Percentiles rank a stretch among this genome's conserved stretches.
phyloP scores from a whole-genome alignment of 2,797 vertebrate species.

The Pipistrellus nathusii region DNA sequence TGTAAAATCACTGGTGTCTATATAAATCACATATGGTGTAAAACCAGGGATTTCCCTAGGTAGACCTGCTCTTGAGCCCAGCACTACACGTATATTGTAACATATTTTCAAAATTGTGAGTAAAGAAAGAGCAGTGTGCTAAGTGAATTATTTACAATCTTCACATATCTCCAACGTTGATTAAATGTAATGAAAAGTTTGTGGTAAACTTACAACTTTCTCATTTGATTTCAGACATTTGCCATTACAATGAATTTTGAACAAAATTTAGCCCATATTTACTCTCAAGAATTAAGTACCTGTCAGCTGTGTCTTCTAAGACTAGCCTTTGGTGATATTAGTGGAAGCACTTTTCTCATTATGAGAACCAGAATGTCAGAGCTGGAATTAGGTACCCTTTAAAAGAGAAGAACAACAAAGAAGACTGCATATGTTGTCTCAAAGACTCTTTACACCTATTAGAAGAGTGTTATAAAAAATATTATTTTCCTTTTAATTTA shows the following conservation, averaged over 20 bases:
- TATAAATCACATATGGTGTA: not conserved
- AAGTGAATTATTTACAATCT: constrained; percentile 47
- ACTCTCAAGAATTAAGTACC: constrained; percentile 45
- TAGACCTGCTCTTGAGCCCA: not conserved
- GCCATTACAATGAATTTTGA: constrained; percentile 55
- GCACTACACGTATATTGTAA: not conserved
- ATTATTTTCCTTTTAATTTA: not conserved
- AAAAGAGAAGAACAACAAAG: constrained; percentile 19
- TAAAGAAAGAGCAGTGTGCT: not conserved
- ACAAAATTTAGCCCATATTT: constrained; percentile 50
- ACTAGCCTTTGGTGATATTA: not conserved
- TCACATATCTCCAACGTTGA: not conserved
- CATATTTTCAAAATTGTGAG: not conserved
- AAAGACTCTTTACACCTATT: not conserved
- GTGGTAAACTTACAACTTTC: not conserved
- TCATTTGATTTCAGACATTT: constrained; percentile 48
- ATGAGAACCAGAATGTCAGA: not conserved
- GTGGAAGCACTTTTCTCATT: not conserved
- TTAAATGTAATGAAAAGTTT: constrained; percentile 48
- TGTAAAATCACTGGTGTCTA: not conserved
- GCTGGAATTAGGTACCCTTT: not conserved
- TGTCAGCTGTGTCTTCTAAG: constrained; percentile 30
- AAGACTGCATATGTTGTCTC: not conserved
- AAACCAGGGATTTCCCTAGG: not conserved
- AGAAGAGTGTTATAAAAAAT: constrained; percentile 39